Base-by-base conservation (phyloP, 2,888 invertebrate species). In the Himalopsyche japonica region DNA sequence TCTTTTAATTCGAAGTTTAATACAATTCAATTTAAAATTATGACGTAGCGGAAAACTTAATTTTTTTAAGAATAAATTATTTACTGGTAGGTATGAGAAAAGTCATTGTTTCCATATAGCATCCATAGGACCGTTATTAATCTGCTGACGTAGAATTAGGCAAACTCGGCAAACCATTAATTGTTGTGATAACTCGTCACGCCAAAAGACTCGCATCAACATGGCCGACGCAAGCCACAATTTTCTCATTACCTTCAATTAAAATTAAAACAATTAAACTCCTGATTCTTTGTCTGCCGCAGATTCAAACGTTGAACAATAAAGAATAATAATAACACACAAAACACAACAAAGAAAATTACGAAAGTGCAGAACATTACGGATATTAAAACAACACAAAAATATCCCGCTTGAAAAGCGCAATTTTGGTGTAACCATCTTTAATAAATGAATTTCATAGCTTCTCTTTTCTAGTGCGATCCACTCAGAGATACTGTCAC, bases 201-300 rank as follows among this genome's bases (percentile, higher is more conserved):
- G 86, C 77, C 80, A 76, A 80, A 34, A 34, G 77, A 43, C 77
- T 70, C 57, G 57, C 57, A 57, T 57, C 70, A 70, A 70, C 70
- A 70, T 70, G 70, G 77, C 77, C 37, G 77, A 43, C 77, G 47
- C 82, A 64, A 57, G 82, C 83, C 84, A 85, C 86, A 86, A 86
- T 86, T 85, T 86, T 86, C 86, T 84, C 86, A 86, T 86, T 86
- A 86, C 84, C 84, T 86, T 83, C 85, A 86, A 86, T 86, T 86
- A 86, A 86, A 86, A 83, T 76, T 83, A 86, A 86, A 86, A 86
- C 86, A 85, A 85, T 86, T 85, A 85, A 86, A 84, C 78, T 82
- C 85, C 80, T 76, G 82, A 82, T 84, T 81, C 86, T 86, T 86
- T 86, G 86, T 86, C 85, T 85, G 81, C 70, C 84, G 79, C 79